phyloP scores from a whole-genome alignment of 2,797 vertebrate genomes.

The Neosalanx taihuensis region DNA sequence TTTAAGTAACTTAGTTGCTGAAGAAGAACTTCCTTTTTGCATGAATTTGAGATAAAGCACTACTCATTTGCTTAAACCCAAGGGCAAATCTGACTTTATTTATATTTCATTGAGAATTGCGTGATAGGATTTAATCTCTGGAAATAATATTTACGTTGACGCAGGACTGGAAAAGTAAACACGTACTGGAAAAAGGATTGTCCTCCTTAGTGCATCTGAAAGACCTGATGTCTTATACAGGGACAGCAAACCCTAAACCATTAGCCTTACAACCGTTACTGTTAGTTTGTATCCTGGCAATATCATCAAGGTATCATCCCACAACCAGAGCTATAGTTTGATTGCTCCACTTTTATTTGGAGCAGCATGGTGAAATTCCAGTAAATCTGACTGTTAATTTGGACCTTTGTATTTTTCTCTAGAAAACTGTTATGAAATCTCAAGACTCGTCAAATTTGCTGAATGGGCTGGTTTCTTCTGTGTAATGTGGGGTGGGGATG shows the following conservation, averaged over 20 bases:
- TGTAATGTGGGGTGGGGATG: too few relatives aligned
- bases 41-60: neutral
- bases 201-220: slow-evolving; percentile 3
- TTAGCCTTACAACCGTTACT: neutral
- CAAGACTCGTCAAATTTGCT: neutral
- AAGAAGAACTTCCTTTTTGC: neutral
- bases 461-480: too few relatives aligned
- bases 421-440: neutral
- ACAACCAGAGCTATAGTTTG: neutral
- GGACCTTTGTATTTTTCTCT: neutral
- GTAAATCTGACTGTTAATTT: neutral
- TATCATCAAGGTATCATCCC: neutral
- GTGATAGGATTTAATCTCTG: slow-evolving; percentile 12
- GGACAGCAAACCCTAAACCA: neutral
- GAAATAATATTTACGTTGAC: slow-evolving; percentile 12
- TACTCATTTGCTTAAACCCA: neutral
- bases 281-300: neutral
- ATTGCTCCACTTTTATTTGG: neutral
- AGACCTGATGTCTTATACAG: slow-evolving; percentile 2
- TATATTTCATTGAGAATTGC: slow-evolving; percentile 6
- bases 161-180: slow-evolving; percentile 29
- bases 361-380: neutral
- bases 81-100: slow-evolving; percentile 19
- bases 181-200: slow-evolving; percentile 24
- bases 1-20: neutral